Base-by-base conservation (phyloP, 2,888 invertebrate species). In the Drosophila aldrichi region DNA sequence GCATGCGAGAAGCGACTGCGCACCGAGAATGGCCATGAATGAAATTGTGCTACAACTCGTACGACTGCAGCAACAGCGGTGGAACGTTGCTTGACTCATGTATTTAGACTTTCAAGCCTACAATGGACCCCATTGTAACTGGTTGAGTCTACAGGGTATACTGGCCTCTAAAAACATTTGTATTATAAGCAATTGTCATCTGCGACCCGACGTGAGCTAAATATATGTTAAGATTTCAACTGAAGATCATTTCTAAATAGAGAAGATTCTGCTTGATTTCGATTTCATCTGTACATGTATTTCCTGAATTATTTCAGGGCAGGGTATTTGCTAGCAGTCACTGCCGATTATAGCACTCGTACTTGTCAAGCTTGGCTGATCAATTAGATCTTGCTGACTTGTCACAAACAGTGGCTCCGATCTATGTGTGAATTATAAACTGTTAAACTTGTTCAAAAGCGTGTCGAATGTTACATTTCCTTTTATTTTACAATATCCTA, bases 361-460 rank as follows among this genome's bases (percentile, higher is more conserved):
- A 18, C 14, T 9, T 20, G 34, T 72, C 62, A 62, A 52, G 85
- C 81, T 77, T 79, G 72, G 52, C 56, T 81, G 74, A 56, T 52
- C 79, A 88, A 82, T 60, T 82, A 82, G 83, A 84, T 57, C 88
- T 58, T 29, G 38, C 22, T 29, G 76, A 70, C 34, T 58, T 70
- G 57, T 70, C 64, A 58, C 54, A 36, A 51, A 29, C 20, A 41
- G 29, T 20, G 40, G 25, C 18, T 16, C 20, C 36, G n/a, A 38
- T 43, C n/a, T 14, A 29, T 29, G 43, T 51, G 55, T 14, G 22
- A 56, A 57, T 20, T 12, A 29, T 16, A 48, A 34, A 34, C 18
- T 56, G 25, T 54, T 49, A 18, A 49, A 12, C 25, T 20, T 58
- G 55, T 18, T 32, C 29, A 55, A 38, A 32, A 34, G 20, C 56